Evolutionary conservation across 2,113 vertebrate genomes (phyloP).

Genomic region (Coracopsis vasa): DNA sequence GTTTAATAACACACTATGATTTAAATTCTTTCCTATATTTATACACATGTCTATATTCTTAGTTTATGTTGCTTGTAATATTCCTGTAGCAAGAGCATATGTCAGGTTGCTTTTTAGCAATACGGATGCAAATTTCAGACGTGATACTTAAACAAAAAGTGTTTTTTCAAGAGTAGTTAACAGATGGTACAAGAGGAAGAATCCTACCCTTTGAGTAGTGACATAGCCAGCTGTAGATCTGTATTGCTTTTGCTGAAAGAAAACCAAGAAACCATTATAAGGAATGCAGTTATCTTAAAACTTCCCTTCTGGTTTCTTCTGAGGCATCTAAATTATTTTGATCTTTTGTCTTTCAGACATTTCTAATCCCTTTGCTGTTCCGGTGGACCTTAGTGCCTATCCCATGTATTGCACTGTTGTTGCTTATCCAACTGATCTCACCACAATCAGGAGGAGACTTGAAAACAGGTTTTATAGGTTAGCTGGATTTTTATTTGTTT

Average conservation of each 20-base stretch:
- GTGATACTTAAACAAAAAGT: not conserved
- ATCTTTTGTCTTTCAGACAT: constrained; percentile 80
- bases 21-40: not conserved
- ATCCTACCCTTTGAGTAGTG: not conserved
- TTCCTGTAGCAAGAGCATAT: not conserved
- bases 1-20: not conserved
- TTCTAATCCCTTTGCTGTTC: constrained; percentile 90
- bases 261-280: not conserved
- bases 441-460: constrained; percentile 89
- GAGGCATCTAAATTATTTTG: not conserved
- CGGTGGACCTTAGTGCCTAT: constrained; percentile 93
- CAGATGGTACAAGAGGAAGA: not conserved
- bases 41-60: not conserved
- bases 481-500: not conserved
- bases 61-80: not conserved
- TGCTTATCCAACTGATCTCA: constrained; percentile 94
- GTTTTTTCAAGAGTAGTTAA: not conserved
- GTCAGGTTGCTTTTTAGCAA: not conserved
- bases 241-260: not conserved
- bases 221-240: not conserved
- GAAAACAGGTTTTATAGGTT: constrained; percentile 96
- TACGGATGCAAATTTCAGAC: not conserved
- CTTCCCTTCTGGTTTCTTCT: not conserved
- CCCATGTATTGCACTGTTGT: constrained; percentile 97
- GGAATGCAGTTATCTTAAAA: not conserved